Percentiles rank a stretch among this genome's conserved stretches.
phyloP scores from a whole-genome alignment of 2,797 vertebrate species.

The Prunella strophiata region DNA sequence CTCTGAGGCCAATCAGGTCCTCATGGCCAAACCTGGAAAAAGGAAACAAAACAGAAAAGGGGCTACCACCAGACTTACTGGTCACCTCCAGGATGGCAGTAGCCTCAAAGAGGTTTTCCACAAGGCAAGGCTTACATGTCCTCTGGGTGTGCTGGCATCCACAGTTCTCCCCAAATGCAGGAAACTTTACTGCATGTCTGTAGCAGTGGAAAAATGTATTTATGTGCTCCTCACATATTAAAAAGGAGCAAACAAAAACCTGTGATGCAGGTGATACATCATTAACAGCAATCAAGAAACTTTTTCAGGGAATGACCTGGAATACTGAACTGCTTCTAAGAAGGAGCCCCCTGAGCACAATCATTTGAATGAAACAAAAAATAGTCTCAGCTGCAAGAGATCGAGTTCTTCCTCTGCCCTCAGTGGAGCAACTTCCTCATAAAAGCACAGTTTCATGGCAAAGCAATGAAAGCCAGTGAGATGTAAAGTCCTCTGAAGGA shows the following conservation, averaged over 20 bases:
- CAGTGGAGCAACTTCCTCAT: neutral
- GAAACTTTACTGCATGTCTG: neutral
- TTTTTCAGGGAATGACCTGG: neutral
- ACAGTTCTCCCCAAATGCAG: neutral
- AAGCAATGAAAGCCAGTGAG: neutral
- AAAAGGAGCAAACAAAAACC: neutral
- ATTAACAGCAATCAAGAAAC: neutral
- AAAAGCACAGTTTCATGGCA: neutral
- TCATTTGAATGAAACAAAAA: neutral
- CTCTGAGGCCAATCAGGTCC: neutral
- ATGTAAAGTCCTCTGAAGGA: neutral
- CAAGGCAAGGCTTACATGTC: accelerated
- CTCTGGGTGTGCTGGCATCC: neutral
- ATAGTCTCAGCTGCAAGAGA: neutral
- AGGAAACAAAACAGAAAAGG: neutral
- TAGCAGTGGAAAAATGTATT: neutral
- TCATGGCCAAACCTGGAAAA: neutral
- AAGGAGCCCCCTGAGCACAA: neutral
- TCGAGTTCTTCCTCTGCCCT: neutral
- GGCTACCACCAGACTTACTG: neutral
- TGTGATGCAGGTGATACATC: neutral
- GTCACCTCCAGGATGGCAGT: neutral
- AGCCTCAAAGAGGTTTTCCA: neutral
- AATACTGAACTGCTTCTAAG: neutral
- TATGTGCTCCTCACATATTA: neutral